phyloP scores from a whole-genome alignment of 2,113 vertebrate genomes.

The Chlamydotis undulata region DNA sequence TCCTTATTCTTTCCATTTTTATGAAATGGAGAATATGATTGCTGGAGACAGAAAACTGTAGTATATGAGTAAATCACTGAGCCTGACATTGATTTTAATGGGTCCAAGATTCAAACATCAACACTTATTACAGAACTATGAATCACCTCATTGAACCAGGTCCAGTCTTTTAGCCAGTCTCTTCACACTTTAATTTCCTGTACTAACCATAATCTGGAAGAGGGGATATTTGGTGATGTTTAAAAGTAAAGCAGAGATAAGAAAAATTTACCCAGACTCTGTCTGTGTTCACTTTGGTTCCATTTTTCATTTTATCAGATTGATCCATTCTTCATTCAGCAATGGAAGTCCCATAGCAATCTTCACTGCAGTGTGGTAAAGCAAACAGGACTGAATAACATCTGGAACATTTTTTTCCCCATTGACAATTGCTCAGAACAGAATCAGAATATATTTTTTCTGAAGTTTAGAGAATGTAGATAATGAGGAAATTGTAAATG shows the following conservation, averaged over 20 bases:
- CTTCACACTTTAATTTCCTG: conserved; percentile 66
- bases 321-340: conserved; percentile 10
- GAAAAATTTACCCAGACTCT: not conserved
- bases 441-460: conserved; percentile 37
- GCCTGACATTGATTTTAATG: conserved; percentile 53
- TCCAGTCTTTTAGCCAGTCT: conserved; percentile 2
- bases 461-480: not conserved
- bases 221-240: not conserved
- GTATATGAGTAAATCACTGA: not conserved
- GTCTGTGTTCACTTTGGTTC: not conserved
- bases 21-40: conserved; percentile 1
- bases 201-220: conserved; percentile 6
- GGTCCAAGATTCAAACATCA: conserved; percentile 11
- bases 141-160: conserved; percentile 15
- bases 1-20: not conserved
- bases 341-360: not conserved
- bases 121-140: not conserved
- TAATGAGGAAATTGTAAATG: conserved; percentile 42
- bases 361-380: not conserved
- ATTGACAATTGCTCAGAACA: not conserved
- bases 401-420: conserved; percentile 41
- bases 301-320: conserved; percentile 7
- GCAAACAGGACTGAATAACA: conserved; percentile 16
- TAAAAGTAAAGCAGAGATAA: not conserved
- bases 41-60: conserved; percentile 13